Base-by-base conservation (phyloP, 2,113 vertebrate genomes). In the Onychostoma macrolepis region DNA sequence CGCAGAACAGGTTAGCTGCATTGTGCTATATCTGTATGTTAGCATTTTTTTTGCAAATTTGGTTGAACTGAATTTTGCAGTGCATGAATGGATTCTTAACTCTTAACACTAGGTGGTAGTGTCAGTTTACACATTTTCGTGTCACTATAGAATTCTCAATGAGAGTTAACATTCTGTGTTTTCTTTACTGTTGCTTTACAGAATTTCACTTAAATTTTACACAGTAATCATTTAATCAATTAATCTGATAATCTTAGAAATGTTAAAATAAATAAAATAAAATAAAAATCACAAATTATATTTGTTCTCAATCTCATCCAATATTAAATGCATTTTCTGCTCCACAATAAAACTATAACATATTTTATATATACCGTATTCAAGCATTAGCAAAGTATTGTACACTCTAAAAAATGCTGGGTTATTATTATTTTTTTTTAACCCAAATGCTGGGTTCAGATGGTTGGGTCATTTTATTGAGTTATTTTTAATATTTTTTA, bases 21-120 rank as follows among this genome's bases (percentile, higher is more conserved):
- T 30, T 13, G 26, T 53, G 76, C 53, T 41, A 19, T 72, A 26
- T 74, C 28, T 63, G 71, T 63, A 15, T 76, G 50, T 45, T 48
- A 58, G 71, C 36, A 24, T 74, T 50, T 72, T 26, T 85, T 53
- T 56, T 84, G 13, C 48, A 38, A 38, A 36, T 33, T 36, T 10
- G 67, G 8, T 71, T 36, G 9, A 21, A 28, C 56, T 58, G 17
- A 24, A 26, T 75, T 38, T 72, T 72, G 19, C n/a, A 48, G 74
- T 38, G 19, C 19, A 74, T 26, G 75, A 10, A 19, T 36, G n/a
- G 21, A 38, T 53, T 75, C 53, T 38, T 45, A 45, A 50, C 36
- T 26, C 12, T 43, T 21, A 33, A 65, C 83, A 81, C 77, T 85
- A 88, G 77, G 43, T 85, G 83, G 77, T 28, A 88, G 82, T 80